Percentiles rank a stretch among this genome's conserved stretches.
phyloP scores from a whole-genome alignment of 2,797 vertebrate species.

The Petrocephalus sullivani region DNA sequence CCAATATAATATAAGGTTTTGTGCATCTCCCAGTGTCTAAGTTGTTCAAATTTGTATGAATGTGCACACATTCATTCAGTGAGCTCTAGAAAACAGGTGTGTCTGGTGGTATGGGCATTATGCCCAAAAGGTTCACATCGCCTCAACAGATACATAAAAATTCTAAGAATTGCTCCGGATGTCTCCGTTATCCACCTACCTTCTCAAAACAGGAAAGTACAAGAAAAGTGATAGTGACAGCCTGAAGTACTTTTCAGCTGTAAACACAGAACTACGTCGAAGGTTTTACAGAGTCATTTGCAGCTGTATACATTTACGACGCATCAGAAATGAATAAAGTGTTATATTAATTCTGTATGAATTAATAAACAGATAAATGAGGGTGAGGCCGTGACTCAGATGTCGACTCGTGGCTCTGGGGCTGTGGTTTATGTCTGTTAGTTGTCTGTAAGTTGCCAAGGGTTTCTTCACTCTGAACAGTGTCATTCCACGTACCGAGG shows the following conservation, averaged over 20 bases:
- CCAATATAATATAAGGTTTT: background rate
- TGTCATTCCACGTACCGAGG: background rate
- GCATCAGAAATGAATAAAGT: conserved; percentile 1
- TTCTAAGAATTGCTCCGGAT: background rate
- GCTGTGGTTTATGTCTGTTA: background rate
- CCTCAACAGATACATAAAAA: background rate
- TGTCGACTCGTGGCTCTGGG: background rate
- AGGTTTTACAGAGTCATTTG: conserved; percentile 4
- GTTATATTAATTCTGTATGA: background rate
- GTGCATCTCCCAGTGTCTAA: background rate
- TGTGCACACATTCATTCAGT: background rate
- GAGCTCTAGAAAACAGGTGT: background rate
- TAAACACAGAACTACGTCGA: background rate
- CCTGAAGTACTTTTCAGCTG: background rate
- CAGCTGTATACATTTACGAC: background rate
- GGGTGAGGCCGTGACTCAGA: background rate
- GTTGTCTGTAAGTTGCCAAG: background rate
- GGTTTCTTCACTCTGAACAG: background rate
- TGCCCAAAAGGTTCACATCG: background rate
- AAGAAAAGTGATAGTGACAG: conserved; percentile 7
- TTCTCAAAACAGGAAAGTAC: background rate
- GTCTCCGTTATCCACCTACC: background rate
- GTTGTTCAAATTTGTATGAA: background rate
- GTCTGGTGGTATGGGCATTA: background rate
- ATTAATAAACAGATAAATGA: background rate